These are phyloP conservation scores for Maniola hyperantus DNA, from an alignment of 2,888 invertebrate species.

Conservation along the genomic window DNA sequence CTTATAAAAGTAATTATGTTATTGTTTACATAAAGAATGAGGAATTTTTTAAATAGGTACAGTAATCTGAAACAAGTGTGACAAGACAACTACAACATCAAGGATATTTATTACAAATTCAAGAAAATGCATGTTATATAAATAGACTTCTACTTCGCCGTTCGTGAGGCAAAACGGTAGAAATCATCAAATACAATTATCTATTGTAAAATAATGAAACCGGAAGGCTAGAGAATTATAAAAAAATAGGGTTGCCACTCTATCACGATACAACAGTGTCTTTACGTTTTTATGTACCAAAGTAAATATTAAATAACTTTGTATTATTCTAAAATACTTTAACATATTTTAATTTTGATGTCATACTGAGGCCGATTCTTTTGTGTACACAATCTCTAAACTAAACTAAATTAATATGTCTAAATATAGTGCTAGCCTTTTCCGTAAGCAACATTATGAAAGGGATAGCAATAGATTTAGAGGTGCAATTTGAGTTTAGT, in stretches of 20 bases:
- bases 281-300: no score
- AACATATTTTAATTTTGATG: no score
- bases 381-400: no score
- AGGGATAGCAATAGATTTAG: no score
- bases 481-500: no score
- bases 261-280: background rate
- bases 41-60: background rate
- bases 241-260: slow-evolving; percentile 3
- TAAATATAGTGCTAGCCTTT: no score
- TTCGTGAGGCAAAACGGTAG: background rate
- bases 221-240: background rate
- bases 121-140: background rate
- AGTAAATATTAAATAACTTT: no score
- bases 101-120: background rate
- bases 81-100: background rate
- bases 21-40: no score
- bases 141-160: background rate
- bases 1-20: background rate
- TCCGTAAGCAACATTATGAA: no score
- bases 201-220: background rate
- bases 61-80: background rate
- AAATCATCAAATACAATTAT: background rate
- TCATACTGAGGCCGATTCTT: no score
- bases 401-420: no score
- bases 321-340: no score